Evolutionary conservation across 2,888 invertebrate species (phyloP).

Genomic region (Cephonodes hylas): DNA sequence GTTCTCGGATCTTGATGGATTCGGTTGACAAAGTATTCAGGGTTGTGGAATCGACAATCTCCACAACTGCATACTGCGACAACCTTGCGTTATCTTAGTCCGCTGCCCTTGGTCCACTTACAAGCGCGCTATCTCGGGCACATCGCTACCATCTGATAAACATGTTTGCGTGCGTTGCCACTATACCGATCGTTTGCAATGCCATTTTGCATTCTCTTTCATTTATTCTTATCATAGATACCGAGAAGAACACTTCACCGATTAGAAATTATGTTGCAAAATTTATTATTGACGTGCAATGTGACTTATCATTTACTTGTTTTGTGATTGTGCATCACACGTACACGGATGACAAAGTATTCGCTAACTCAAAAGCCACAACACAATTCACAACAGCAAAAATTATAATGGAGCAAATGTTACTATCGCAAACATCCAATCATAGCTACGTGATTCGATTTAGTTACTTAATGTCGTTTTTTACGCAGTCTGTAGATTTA

Average conservation of each 20-base stretch:
- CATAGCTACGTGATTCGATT: conserved; percentile 70
- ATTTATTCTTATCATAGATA: background rate
- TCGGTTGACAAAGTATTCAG: background rate
- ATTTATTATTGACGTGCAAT: background rate
- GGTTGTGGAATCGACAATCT: conserved; percentile 5
- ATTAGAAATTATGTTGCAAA: background rate
- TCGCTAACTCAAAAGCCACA: background rate
- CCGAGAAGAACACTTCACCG: background rate
- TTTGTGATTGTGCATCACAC: background rate
- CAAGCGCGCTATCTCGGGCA: conserved; percentile 61
- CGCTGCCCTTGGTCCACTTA: conserved; percentile 77
- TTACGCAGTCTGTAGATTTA: conserved; percentile 40
- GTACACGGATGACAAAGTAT: background rate
- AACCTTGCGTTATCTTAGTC: conserved; percentile 71
- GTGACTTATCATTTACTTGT: background rate
- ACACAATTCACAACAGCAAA: background rate
- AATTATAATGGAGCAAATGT: conserved; percentile 9
- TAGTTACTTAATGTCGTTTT: conserved; percentile 58
- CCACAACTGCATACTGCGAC: conserved; percentile 34
- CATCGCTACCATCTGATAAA: conserved; percentile 70
- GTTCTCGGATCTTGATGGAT: no score
- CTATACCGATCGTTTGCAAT: conserved; percentile 20
- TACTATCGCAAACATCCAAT: conserved; percentile 45
- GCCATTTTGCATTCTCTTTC: conserved; percentile 32
- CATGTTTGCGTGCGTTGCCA: conserved; percentile 39